Conservation (phyloP, 2,113 vertebrate species). For the Atrichornis clamosus region DNA sequence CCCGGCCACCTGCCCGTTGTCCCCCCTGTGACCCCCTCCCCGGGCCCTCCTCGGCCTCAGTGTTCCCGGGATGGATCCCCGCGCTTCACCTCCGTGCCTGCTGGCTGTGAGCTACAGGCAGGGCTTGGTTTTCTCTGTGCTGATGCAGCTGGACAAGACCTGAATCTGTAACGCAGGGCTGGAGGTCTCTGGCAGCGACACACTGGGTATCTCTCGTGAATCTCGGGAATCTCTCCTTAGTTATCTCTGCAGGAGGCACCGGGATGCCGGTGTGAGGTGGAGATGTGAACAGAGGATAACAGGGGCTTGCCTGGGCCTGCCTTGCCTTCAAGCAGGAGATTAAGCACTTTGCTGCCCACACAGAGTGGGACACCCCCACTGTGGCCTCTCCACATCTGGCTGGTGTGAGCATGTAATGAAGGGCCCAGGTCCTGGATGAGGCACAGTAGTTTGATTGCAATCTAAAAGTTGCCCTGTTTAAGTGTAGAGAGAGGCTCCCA, state of each 20-base stretch:
- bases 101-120: not conserved
- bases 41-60: not conserved
- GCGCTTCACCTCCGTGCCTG: not conserved
- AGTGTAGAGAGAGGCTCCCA: not conserved
- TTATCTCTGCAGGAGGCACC: not conserved
- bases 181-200: not conserved
- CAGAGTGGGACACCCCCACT: not conserved
- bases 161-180: not conserved
- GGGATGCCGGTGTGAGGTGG: not conserved
- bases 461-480: not conserved
- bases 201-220: not conserved
- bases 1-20: not conserved
- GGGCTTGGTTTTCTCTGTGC: not conserved
- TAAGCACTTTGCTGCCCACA: not conserved
- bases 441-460: not conserved
- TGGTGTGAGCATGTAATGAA: fast-evolving
- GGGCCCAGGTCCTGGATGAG: not conserved
- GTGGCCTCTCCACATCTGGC: not conserved
- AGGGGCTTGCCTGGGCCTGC: constrained; percentile 3
- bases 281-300: not conserved
- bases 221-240: not conserved
- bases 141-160: constrained; percentile 1
- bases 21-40: fast-evolving
- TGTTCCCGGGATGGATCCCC: not conserved
- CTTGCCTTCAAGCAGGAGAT: not conserved